Conservation (phyloP, 2,797 vertebrate genomes). For the Mormyrus hasselquistii region DNA sequence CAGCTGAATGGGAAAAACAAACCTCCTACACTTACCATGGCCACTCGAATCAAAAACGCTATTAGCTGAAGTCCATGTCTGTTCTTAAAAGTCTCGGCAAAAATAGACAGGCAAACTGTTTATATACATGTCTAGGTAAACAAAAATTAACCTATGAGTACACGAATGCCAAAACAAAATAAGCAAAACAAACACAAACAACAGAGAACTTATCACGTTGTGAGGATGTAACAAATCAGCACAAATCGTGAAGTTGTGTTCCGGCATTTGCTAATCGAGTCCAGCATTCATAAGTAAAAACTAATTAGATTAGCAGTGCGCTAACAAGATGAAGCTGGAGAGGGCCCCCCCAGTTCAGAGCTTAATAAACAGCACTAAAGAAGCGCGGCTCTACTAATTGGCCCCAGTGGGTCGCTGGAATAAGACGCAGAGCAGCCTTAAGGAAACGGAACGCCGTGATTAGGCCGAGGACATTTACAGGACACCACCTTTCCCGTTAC, state of each 20-base stretch:
- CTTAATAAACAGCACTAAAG: constrained; percentile 70
- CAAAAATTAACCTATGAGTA: neutral
- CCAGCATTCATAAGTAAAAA: constrained; percentile 65
- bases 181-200: neutral
- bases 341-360: constrained; percentile 56
- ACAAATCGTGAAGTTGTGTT: constrained; percentile 55
- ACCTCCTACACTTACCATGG: neutral
- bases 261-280: constrained; percentile 63
- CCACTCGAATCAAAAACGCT: neutral
- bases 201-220: neutral
- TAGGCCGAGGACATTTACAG: constrained; percentile 1
- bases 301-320: constrained; percentile 66
- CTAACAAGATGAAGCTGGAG: constrained; percentile 62
- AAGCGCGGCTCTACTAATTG: constrained; percentile 65
- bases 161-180: neutral
- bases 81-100: neutral
- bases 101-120: neutral
- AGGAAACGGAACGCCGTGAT: constrained; percentile 41
- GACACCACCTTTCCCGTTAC: neutral
- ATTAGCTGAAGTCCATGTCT: neutral
- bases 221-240: constrained; percentile 58
- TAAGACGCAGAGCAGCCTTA: constrained; percentile 42
- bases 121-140: neutral
- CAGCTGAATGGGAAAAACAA: neutral
- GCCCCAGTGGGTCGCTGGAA: constrained; percentile 62